Conservation (phyloP, 2,797 vertebrate species). For the Thunnus albacares region DNA sequence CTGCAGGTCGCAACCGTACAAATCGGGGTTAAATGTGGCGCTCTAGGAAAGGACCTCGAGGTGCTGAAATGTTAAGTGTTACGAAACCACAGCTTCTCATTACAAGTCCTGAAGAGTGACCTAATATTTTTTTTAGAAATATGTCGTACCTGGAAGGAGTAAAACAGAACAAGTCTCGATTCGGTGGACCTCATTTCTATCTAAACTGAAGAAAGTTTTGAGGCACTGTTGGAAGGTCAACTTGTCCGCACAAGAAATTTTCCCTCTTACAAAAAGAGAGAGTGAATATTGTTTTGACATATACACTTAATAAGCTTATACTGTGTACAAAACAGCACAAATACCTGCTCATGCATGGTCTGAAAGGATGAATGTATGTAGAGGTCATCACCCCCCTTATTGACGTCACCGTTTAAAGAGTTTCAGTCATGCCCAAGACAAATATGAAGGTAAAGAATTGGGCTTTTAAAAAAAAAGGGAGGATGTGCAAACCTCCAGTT, state of each 20-base stretch:
- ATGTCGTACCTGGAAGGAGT: background rate
- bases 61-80: background rate
- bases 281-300: slow-evolving; percentile 51
- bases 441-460: slow-evolving; percentile 8
- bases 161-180: background rate
- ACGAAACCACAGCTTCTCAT: background rate
- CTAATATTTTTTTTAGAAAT: background rate
- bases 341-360: slow-evolving; percentile 8
- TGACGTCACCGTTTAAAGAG: background rate
- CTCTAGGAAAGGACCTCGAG: background rate
- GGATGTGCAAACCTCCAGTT: slow-evolving; percentile 5
- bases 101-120: background rate
- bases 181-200: background rate
- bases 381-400: background rate
- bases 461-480: background rate
- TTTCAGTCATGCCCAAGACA: slow-evolving; percentile 14
- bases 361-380: slow-evolving; percentile 1
- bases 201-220: background rate
- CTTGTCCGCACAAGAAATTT: slow-evolving; percentile 3
- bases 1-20: background rate
- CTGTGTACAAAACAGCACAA: slow-evolving; percentile 61
- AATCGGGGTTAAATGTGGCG: background rate
- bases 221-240: slow-evolving; percentile 16
- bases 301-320: slow-evolving; percentile 55
- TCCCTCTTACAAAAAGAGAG: background rate